Base-by-base conservation (phyloP, 2,888 invertebrate genomes). In the Auanema freiburgensis region DNA sequence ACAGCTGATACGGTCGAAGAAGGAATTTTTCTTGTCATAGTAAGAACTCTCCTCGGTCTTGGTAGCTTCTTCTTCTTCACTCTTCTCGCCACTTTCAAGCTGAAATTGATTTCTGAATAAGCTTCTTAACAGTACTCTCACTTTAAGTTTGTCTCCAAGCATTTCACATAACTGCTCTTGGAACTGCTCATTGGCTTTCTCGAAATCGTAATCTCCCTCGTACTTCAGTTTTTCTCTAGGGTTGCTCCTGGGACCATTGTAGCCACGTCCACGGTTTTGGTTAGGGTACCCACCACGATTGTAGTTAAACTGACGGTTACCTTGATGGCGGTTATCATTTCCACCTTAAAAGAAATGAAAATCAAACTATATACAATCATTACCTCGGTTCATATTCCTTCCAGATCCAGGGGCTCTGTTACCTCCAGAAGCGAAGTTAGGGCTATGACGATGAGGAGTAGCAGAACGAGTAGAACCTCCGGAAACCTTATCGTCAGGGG, bases 1-100 rank as follows among this genome's bases (percentile, higher is more conserved):
- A 85, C 98, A 98, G 77, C 95, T 96, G 84, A 98, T 98, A 85
- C 92, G 93, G 86, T 99, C 98, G 85, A 98, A 98, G 89, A 98
- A 99, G 72, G 96, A 96, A 87, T 93, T 94, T 78, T 89, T 89
- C 87, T 95, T 96, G 86, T 97, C 93, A 84, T 98, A 98, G 83
- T 89, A 92, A 12, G 62, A 66, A 12, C 51, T 66, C 4, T 55
- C 61, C 53, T 59, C 65, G 8, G 33, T 33, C 33, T 33, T 33
- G 33, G 33, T 33, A 33, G 33, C 33, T 43, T 67, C 62, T 50
- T 72, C 66, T 58, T 69, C 67, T 60, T 70, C 74, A 21, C 54
- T 54, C n/a, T 59, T 63, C 40, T 69, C 63, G 14, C 55, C 63
- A 33, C 33, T 33, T 49, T 68, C 57, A 12, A 62, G n/a, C 69